phyloP scores from a whole-genome alignment of 1,140 invertebrate genomes.

The Drosophila grimshawi region DNA sequence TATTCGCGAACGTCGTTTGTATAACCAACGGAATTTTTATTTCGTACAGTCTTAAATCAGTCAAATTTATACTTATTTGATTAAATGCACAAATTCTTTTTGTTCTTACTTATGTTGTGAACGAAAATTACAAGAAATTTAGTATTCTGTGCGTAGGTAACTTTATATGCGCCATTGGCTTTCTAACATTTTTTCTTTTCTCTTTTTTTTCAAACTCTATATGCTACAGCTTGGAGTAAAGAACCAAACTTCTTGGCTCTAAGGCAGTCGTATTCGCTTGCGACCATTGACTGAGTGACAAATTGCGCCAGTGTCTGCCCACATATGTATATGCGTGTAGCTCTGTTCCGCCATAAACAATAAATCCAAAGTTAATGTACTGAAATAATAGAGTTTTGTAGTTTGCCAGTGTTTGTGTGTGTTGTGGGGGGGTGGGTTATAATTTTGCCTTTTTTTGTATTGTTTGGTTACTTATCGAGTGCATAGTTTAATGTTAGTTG shows the following conservation, averaged over 20 bases:
- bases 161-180: conserved; percentile 1
- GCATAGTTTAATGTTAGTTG: conserved; percentile 27
- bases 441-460: conserved; percentile 8
- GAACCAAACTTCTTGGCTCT: conserved; percentile 17
- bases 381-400: conserved; percentile 77
- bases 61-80: conserved; percentile 26
- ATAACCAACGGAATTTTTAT: not conserved
- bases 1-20: not conserved
- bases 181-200: conserved; percentile 16
- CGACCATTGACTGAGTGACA: conserved; percentile 46
- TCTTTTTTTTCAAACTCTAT: conserved; percentile 18
- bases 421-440: not conserved
- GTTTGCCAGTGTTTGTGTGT: conserved; percentile 28
- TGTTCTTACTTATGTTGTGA: not conserved
- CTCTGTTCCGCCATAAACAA: conserved; percentile 62
- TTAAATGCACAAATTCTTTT: not conserved
- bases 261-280: conserved; percentile 34
- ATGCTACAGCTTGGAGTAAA: conserved; percentile 18
- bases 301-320: conserved; percentile 20
- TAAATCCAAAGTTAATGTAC: conserved; percentile 79
- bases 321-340: not conserved
- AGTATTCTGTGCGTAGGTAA: not conserved
- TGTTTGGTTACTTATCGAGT: conserved; percentile 34
- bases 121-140: not conserved
- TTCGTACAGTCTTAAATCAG: conserved; percentile 7